phyloP scores from a whole-genome alignment of 2,888 invertebrate species.

The Apotomis turbidana region DNA sequence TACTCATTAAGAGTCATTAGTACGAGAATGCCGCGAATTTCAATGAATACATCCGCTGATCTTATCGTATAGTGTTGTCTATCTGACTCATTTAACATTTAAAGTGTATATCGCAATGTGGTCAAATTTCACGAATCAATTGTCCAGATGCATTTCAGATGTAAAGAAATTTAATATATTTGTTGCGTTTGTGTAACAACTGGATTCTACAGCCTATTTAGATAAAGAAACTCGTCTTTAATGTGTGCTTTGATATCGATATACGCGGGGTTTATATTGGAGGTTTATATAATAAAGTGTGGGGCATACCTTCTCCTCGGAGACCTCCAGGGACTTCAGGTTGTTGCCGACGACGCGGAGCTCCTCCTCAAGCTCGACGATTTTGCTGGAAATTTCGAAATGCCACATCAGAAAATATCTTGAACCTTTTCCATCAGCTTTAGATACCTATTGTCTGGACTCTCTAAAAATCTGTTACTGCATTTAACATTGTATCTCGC shows the following conservation, averaged over 20 bases:
- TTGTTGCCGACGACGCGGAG: constrained; percentile 99
- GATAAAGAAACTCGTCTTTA: neutral
- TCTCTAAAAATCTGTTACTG: too few species aligned
- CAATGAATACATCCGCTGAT: neutral
- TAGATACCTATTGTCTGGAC: neutral
- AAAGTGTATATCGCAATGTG: neutral
- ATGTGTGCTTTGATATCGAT: neutral
- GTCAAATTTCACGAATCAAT: too few species aligned
- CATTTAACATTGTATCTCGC: too few species aligned
- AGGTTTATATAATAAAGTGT: constrained; percentile 25
- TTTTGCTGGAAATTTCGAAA: constrained; percentile 90
- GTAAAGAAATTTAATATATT: neutral
- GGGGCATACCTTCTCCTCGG: constrained; percentile 97
- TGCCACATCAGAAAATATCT: constrained; percentile 37
- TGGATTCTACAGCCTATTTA: neutral
- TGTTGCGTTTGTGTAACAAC: too few species aligned
- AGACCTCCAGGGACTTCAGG: constrained; percentile 99
- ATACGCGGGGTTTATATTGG: neutral
- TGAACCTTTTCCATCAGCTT: neutral
- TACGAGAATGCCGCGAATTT: neutral
- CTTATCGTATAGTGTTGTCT: neutral
- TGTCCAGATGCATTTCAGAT: too few species aligned
- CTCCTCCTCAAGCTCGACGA: constrained; percentile 99
- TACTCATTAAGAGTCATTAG: neutral
- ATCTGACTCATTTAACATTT: neutral